A percentile compares a stretch with the other conserved stretches of the same genome.
phyloP scores from a whole-genome alignment of 2,113 vertebrate genomes.

The Cephalopholis sonnerati region DNA sequence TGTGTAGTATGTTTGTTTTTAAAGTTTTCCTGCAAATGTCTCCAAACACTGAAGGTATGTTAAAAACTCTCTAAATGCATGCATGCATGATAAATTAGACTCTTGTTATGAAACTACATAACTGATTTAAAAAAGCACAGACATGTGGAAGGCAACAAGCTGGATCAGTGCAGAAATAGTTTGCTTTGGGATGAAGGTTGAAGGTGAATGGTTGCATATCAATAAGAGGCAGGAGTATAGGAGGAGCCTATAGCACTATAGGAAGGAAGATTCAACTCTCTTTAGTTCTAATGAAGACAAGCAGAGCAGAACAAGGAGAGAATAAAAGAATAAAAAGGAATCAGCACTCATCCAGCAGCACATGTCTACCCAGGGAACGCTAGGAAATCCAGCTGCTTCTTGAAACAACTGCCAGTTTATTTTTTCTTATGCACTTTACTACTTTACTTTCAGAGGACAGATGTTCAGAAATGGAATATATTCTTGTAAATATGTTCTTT shows the following conservation, averaged over 20 bases:
- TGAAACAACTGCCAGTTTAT: too few species aligned
- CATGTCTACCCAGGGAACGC: too few species aligned
- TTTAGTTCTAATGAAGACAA: not conserved
- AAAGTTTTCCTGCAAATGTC: constrained; percentile 1
- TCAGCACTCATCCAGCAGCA: too few species aligned
- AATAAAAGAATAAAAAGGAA: too few species aligned
- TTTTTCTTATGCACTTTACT: too few species aligned
- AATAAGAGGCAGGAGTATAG: not conserved
- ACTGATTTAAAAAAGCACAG: not conserved
- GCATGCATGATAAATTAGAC: not conserved
- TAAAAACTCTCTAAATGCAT: not conserved
- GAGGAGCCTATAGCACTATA: not conserved
- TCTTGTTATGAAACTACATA: not conserved
- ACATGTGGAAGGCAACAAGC: not conserved
- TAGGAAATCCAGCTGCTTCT: too few species aligned
- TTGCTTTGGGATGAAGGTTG: not conserved
- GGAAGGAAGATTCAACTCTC: not conserved
- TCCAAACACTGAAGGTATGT: constrained; percentile 1
- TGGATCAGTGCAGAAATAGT: not conserved
- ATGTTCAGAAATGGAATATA: too few species aligned
- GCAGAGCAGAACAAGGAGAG: too few species aligned
- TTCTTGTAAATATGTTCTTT: too few species aligned
- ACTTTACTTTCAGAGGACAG: too few species aligned
- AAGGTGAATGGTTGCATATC: not conserved
- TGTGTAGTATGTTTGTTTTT: constrained; percentile 44